Evolutionary conservation across 1,140 invertebrate species (phyloP), one percentile per base, ranked within the genome.

Genomic region (Cyrtorhinus lividipennis): DNA sequence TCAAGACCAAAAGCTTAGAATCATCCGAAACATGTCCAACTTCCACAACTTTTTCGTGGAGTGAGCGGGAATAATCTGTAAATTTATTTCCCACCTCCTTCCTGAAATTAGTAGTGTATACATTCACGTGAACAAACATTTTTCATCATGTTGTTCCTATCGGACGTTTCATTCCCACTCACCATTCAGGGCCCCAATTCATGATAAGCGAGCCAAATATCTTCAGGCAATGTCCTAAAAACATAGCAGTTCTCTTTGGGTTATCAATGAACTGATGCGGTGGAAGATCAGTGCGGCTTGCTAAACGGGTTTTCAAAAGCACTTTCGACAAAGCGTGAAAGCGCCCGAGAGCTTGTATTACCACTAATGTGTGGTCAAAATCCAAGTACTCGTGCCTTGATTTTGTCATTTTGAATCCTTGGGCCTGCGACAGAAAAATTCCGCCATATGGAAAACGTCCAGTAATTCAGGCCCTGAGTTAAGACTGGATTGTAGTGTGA

Each of bases 1-100:
- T 71, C 10, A 79, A 66, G 0, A 78, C 76, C 5, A 38, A 8
- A 8, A 38, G 30, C 5, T 38, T 38, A 15, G 30, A 38, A 15
- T 15, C 30, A 24, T 66, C 30, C 5, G 30, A 15, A 8, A 38
- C 30, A 8, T 38, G 5, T 38, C 30, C 30, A 15, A 38, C 30
- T 38, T 15, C 15, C 15, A 5, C 30, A 5, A 38, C 15, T 15
- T 38, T 15, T 15, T 8, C 30, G 30, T 38, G 30, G 15, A 38
- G 5, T 38, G 5, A 8, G 15, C 5, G 15, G 5, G 30, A 38
- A 38, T 38, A 38, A 8, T 38, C 15, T 38, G 15, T 38, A 8
- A 38, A 8, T 8, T 5, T 38, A 38, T 38, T 15, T 8, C 30
- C 30, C 5, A 38, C 15, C 15, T 15, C 30, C 15, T 38, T 15